These are phyloP conservation scores for Macrosteles quadrilineatus DNA, from an alignment of 1,140 invertebrate genomes.

Conservation along the genomic window DNA sequence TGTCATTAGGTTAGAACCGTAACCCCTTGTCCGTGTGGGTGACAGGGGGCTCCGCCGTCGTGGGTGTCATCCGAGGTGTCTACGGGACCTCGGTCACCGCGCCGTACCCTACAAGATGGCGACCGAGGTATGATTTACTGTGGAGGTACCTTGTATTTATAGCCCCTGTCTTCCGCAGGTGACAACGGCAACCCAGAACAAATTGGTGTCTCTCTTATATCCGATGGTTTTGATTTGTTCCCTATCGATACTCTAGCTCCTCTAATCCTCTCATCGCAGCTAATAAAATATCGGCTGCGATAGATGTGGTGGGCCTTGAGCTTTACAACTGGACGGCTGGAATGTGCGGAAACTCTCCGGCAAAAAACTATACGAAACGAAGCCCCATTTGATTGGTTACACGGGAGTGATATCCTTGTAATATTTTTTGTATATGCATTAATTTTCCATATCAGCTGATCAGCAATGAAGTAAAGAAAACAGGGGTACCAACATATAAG, in stretches of 20 bases:
- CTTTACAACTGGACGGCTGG: too few species aligned
- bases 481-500: too few species aligned
- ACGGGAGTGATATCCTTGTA: too few species aligned
- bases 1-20: too few species aligned
- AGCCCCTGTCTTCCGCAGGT: not conserved
- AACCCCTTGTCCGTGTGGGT: not conserved
- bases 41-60: not conserved
- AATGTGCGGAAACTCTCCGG: too few species aligned
- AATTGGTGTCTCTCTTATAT: slow-evolving; percentile 1
- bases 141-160: slow-evolving; percentile 3
- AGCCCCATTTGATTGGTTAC: too few species aligned
- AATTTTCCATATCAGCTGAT: too few species aligned
- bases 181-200: slow-evolving; percentile 12
- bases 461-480: too few species aligned
- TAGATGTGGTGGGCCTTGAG: too few species aligned
- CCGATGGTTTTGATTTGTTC: not conserved
- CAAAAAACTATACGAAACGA: too few species aligned
- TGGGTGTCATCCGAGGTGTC: slow-evolving; percentile 2
- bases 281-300: slow-evolving; percentile 9
- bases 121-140: slow-evolving; percentile 3
- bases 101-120: not conserved
- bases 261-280: not conserved
- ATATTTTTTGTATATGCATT: too few species aligned
- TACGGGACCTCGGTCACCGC: too few species aligned
- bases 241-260: slow-evolving; percentile 1